These are phyloP conservation scores for Morelia viridis DNA, from an alignment of 2,797 vertebrate species.

Conservation along the genomic window DNA sequence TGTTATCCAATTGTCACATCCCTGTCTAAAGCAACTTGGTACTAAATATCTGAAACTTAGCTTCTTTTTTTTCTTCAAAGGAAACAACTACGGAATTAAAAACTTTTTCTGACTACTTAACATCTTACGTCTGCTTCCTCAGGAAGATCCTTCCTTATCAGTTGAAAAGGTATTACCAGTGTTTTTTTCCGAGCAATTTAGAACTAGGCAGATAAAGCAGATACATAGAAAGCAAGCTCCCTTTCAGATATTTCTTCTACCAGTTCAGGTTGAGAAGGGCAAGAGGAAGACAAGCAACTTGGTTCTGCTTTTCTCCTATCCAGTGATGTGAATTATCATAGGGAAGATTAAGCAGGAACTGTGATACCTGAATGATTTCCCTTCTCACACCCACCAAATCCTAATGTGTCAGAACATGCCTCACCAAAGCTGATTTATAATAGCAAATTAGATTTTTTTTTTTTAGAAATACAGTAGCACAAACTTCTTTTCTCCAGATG, in stretches of 20 bases:
- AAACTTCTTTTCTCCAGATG: not conserved
- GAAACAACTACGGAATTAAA: slow-evolving; percentile 93
- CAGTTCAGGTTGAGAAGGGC: not conserved
- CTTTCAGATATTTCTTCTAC: not conserved
- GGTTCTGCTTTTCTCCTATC: not conserved
- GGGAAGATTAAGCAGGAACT: not conserved
- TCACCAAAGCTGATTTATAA: not conserved
- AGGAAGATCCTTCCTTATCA: slow-evolving; percentile 98
- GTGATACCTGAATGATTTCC: not conserved
- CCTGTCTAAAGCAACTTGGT: not conserved
- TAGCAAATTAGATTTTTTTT: not conserved
- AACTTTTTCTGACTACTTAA: slow-evolving; percentile 87
- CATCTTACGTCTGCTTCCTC: slow-evolving; percentile 87
- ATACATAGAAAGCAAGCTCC: not conserved
- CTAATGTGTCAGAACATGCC: not conserved
- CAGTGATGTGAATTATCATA: not conserved
- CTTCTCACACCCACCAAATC: not conserved
- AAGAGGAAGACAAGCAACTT: not conserved
- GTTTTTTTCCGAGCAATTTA: not conserved
- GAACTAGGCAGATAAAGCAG: not conserved
- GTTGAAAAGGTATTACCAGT: slow-evolving; percentile 87
- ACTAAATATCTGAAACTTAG: slow-evolving; percentile 27
- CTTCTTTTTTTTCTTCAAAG: slow-evolving; percentile 72
- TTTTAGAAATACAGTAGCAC: not conserved
- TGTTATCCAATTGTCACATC: not conserved